Percentiles rank a stretch among this genome's conserved stretches.
Conservation (phyloP, 2,797 vertebrate genomes). For the Oceanodroma leucorhoa region DNA sequence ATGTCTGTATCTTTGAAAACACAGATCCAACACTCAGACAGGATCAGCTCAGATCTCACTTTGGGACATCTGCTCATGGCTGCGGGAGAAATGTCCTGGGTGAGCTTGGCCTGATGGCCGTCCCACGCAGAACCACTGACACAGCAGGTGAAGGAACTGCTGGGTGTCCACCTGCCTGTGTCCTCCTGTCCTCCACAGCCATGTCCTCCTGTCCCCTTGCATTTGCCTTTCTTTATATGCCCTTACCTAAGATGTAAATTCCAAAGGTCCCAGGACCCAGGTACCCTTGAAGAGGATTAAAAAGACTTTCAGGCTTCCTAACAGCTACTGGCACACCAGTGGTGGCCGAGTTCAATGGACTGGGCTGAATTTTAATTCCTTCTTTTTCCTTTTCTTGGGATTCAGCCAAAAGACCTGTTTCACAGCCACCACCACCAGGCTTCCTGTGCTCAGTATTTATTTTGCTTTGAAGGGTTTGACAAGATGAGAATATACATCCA, state of each 20-base stretch:
- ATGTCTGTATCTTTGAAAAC: neutral
- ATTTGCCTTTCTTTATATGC: neutral
- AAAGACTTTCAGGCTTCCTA: neutral
- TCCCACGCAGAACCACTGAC: accelerated
- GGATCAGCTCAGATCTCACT: neutral
- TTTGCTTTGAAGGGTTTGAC: neutral
- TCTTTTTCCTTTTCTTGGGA: neutral
- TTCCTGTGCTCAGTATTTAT: neutral
- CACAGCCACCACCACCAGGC: accelerated
- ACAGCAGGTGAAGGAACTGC: neutral
- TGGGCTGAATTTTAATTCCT: neutral
- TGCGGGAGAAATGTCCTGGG: neutral
- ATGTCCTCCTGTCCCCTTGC: neutral
- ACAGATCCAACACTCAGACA: accelerated
- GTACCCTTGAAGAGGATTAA: neutral
- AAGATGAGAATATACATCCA: neutral
- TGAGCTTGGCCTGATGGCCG: neutral
- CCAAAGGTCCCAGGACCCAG: neutral
- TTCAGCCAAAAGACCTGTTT: neutral
- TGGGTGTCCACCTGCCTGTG: neutral
- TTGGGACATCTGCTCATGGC: neutral
- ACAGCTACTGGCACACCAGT: neutral
- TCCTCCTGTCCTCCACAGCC: neutral
- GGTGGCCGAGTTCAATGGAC: accelerated
- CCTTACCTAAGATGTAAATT: neutral